Conservation (phyloP, 1,140 invertebrate genomes). For the Plectrocnemia conspersa region DNA sequence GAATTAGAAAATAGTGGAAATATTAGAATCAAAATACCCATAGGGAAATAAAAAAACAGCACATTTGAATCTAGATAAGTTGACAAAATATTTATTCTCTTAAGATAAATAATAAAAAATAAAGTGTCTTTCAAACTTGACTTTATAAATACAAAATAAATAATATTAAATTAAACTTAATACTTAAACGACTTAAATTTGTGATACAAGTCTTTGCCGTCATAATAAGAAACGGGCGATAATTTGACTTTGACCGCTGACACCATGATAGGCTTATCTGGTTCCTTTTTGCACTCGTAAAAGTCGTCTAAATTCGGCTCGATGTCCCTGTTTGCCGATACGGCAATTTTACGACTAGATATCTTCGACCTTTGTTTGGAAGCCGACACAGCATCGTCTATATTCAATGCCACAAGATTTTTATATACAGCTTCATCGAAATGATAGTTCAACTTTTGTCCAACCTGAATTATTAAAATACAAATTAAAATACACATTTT, state of each 20-base stretch:
- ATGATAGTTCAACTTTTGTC: conserved; percentile 48
- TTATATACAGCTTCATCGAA: conserved; percentile 49
- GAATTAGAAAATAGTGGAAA: too few relatives aligned
- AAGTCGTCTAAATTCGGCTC: conserved; percentile 51
- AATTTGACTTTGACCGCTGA: conserved; percentile 41
- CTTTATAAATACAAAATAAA: neutral
- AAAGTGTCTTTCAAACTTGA: neutral
- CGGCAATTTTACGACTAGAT: conserved; percentile 23
- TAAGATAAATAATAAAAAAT: neutral
- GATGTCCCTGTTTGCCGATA: conserved; percentile 40
- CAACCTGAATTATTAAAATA: conserved; percentile 36
- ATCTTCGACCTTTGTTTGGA: conserved; percentile 38
- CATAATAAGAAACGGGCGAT: conserved; percentile 39
- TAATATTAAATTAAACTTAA: neutral
- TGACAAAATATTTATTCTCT: too few relatives aligned
- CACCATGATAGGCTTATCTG: conserved; percentile 41
- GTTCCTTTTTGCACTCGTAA: conserved; percentile 40
- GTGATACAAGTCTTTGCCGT: conserved; percentile 31
- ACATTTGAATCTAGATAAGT: too few relatives aligned
- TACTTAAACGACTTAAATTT: conserved; percentile 22
- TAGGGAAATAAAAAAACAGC: too few relatives aligned
- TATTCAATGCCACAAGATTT: conserved; percentile 48
- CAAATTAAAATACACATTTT: neutral
- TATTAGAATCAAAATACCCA: too few relatives aligned
- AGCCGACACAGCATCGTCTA: conserved; percentile 38